Base-by-base conservation (phyloP, 2,113 vertebrate species). In the Peromyscus californicus region DNA sequence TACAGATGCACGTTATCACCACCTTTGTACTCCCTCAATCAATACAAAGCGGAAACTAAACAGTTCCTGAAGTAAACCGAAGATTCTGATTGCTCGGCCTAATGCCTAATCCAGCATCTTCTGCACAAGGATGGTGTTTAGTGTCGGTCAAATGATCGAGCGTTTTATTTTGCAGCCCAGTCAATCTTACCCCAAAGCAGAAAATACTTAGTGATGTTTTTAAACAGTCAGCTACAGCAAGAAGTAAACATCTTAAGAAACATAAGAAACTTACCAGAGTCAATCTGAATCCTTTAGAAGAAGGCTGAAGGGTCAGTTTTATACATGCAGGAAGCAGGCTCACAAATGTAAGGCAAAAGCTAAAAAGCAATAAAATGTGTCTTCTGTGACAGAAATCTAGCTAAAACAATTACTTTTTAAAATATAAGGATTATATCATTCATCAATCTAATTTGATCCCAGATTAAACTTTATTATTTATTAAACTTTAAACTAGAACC, bases 241-340 rank as follows among this genome's bases (percentile, higher is more conserved):
- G n/a, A 96, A 95, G 67, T 89, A 88, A 90, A 19, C 78, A 79
- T 84, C 48, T 92, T 72, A 94, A 93, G 2, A 61, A 79, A 74
- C 74, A 67, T 12, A 6, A 67, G 7, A 45, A 72, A 99, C 99
- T 99, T 98, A 99, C 99, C 99, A 99, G 97, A 78, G 99, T 98
- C 48, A 99, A 98, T 97, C 99, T 99, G 97, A 99, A 99, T 88
- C 99, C 99, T 98, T 98, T 98, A 76, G 99, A 98, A n/a, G 99
- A 99, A 15, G 99, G 99, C 95, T 99, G 99, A 5, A 97, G 98
- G 15, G 99, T 98, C 51, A 99, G 97, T 97, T 99, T 99, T 93
- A 99, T 57, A 84, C 99, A 99, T 22, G 99, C 98, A 12, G 99
- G 99, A 57, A 99, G 98, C 80, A 99, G 96, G 57, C 99, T 99